Conservation (phyloP, 53 echinoderm and acorn worm genomes). For the Holothuria leucospilota region DNA sequence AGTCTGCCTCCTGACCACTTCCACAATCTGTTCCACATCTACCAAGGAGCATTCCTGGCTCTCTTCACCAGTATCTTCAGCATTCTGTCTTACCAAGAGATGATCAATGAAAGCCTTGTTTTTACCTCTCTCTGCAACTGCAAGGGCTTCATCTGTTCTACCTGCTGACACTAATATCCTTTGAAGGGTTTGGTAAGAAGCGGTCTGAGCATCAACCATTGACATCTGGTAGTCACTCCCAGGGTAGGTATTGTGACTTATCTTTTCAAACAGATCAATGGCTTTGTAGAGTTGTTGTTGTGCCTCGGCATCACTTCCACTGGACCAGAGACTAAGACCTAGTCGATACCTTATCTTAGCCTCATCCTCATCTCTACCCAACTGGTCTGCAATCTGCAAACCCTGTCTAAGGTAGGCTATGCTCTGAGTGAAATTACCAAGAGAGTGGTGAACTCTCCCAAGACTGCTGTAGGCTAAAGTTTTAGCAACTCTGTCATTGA, state of each 20-base stretch:
- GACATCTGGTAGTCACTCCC: constrained; percentile 91
- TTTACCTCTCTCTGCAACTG: constrained; percentile 89
- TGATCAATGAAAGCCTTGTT: constrained; percentile 96
- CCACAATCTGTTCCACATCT: constrained; percentile 86
- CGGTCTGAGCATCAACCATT: constrained; percentile 89
- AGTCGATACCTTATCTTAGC: constrained; percentile 97
- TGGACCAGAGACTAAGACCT: constrained; percentile 96
- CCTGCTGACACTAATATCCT: constrained; percentile 83
- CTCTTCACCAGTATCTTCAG: constrained; percentile 56
- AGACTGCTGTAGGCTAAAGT: constrained; percentile 91
- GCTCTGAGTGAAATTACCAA: constrained; percentile 88
- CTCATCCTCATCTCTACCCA: constrained; percentile 95
- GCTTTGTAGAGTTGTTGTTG: constrained; percentile 95
- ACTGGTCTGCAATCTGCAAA: constrained; percentile 94
- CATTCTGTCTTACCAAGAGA: constrained; percentile 80
- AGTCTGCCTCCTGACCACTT: constrained; percentile 84
- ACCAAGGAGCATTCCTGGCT: constrained; percentile 80
- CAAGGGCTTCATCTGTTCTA: constrained; percentile 84
- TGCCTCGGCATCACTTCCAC: constrained; percentile 81
- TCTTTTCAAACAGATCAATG: constrained; percentile 92
- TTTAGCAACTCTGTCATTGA: constrained; percentile 91
- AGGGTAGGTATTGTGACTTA: constrained; percentile 81
- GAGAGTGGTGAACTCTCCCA: constrained; percentile 92
- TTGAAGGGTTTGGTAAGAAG: constrained; percentile 96
- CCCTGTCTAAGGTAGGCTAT: constrained; percentile 96